phyloP scores from a whole-genome alignment of 2,888 invertebrate species.

The Allacma fusca region DNA sequence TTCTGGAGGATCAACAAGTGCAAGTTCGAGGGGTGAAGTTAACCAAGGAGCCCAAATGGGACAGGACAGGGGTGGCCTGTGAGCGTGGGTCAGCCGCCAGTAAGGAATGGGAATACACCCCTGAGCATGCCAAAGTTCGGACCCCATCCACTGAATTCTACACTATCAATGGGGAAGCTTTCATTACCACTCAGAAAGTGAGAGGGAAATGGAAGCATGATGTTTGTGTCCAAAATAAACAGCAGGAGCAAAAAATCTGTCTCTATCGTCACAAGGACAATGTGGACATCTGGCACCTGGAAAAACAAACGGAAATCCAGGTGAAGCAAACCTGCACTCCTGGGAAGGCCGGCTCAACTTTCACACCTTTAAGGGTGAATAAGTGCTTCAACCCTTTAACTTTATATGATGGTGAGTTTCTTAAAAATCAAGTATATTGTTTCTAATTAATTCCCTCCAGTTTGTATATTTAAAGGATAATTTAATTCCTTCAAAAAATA shows the following conservation, averaged over 20 bases:
- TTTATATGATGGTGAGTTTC: slow-evolving; percentile 11
- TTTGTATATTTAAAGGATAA: too few species aligned
- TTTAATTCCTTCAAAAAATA: too few species aligned
- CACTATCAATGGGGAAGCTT: slow-evolving; percentile 38
- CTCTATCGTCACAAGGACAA: slow-evolving; percentile 34
- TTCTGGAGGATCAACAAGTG: slow-evolving; percentile 41
- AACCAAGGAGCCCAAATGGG: slow-evolving; percentile 51
- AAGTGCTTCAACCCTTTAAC: slow-evolving; percentile 35
- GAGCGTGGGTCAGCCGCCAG: not conserved
- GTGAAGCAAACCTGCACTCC: slow-evolving; percentile 21
- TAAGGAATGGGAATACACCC: slow-evolving; percentile 27
- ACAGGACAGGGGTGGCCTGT: slow-evolving; percentile 47
- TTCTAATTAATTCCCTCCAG: too few species aligned
- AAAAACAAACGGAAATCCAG: slow-evolving; percentile 14
- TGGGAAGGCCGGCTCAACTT: not conserved
- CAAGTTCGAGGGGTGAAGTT: slow-evolving; percentile 51
- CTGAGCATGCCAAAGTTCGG: not conserved
- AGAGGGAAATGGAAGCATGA: not conserved
- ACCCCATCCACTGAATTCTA: slow-evolving; percentile 6
- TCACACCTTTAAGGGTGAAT: not conserved
- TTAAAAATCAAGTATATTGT: too few species aligned
- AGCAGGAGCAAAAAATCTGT: slow-evolving; percentile 16
- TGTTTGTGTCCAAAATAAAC: slow-evolving; percentile 26
- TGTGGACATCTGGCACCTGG: slow-evolving; percentile 26
- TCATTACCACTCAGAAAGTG: not conserved